Evolutionary conservation across 53 echinoderm and acorn worm genomes (phyloP).

Genomic region (Hippasteria phrygiana): DNA sequence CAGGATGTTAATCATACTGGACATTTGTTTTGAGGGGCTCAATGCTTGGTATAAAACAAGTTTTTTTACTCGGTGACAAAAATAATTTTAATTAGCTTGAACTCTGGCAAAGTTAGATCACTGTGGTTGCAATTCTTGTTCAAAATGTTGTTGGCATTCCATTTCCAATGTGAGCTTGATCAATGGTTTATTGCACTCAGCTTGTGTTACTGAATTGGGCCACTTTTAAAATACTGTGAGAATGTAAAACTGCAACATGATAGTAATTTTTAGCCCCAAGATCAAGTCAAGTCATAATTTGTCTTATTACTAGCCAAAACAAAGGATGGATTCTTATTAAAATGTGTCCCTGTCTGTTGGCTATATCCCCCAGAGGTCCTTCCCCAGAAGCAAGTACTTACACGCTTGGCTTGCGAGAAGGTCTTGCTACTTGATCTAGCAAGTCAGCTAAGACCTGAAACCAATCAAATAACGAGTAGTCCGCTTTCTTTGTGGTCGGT

Average conservation of each 20-base stretch:
- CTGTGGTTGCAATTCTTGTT: not conserved
- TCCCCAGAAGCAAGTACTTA: constrained; percentile 59
- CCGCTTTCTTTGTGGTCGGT: constrained; percentile 23
- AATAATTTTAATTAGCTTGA: not conserved
- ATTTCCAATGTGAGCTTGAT: not conserved
- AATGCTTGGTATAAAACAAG: not conserved
- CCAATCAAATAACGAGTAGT: constrained; percentile 59
- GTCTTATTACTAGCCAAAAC: constrained; percentile 57
- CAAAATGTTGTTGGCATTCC: not conserved
- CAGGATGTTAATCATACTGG: not conserved
- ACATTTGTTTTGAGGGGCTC: not conserved
- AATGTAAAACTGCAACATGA: constrained; percentile 58
- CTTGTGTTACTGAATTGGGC: not conserved
- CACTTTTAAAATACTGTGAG: no score
- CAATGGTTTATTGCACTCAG: not conserved
- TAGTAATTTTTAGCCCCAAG: constrained; percentile 17
- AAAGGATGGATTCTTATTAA: constrained; percentile 52
- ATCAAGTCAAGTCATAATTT: constrained; percentile 58
- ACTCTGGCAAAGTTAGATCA: not conserved
- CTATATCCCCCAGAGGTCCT: constrained; percentile 17
- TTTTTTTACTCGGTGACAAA: not conserved
- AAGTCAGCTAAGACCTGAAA: constrained; percentile 54
- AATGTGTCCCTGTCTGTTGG: constrained; percentile 18
- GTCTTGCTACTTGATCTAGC: constrained; percentile 35
- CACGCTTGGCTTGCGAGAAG: constrained; percentile 39